These are phyloP conservation scores for Protaetia brevitarsis DNA, from an alignment of 1,140 invertebrate species.

Conservation along the genomic window DNA sequence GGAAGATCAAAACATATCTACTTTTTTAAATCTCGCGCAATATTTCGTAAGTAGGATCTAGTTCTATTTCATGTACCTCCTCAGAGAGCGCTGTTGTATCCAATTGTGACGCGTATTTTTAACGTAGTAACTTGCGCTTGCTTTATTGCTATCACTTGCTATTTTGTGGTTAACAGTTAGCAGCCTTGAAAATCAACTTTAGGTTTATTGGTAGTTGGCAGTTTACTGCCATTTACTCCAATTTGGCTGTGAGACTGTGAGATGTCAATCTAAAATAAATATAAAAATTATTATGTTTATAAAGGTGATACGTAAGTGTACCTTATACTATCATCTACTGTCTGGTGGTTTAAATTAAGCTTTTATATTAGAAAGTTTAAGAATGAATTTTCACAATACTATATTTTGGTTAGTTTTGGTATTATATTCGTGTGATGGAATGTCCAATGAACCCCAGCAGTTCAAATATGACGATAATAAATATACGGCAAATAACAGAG, in stretches of 20 bases:
- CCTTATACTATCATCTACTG: conserved; percentile 6
- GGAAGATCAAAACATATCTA: no score
- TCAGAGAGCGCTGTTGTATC: no score
- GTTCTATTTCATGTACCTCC: no score
- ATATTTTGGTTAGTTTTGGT: conserved; percentile 39
- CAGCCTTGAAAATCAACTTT: conserved; percentile 25
- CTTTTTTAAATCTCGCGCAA: no score
- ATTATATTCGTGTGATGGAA: conserved; percentile 27
- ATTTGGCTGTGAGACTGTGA: conserved; percentile 35
- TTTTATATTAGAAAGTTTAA: not conserved
- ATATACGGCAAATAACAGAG: conserved; percentile 20
- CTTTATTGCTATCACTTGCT: no score
- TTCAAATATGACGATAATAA: conserved; percentile 21
- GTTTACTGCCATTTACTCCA: no score
- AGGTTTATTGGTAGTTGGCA: conserved; percentile 18
- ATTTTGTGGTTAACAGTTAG: no score
- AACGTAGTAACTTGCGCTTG: no score
- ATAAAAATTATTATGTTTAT: conserved; percentile 36
- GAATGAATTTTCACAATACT: conserved; percentile 33
- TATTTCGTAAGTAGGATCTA: no score
- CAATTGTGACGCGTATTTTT: no score
- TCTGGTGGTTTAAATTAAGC: not conserved
- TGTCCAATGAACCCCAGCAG: conserved; percentile 15
- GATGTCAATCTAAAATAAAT: conserved; percentile 39
- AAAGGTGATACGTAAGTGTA: conserved; percentile 23